Evolutionary conservation across 2,797 vertebrate species (phyloP).

Genomic region (Crenichthys baileyi): DNA sequence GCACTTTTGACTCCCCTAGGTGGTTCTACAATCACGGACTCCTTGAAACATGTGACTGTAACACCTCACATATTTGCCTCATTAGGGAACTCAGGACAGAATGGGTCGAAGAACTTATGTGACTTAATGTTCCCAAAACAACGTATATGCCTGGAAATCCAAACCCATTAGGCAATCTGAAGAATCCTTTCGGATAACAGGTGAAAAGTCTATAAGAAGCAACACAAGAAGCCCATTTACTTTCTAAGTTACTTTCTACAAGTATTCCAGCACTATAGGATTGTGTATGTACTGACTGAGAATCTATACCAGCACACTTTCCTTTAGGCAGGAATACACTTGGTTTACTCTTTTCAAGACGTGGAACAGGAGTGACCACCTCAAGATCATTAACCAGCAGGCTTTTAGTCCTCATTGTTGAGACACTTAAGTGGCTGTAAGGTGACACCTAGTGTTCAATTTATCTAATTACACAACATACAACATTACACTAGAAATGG

Average conservation of each 20-base stretch:
- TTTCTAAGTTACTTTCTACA: neutral
- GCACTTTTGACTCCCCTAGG: neutral
- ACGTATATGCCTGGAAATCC: neutral
- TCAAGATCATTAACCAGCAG: neutral
- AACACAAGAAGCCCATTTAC: neutral
- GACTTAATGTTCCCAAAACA: neutral
- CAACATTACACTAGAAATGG: neutral
- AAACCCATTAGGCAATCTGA: neutral
- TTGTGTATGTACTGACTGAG: neutral
- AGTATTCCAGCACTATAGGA: neutral
- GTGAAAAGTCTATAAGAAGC: neutral
- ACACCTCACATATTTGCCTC: neutral
- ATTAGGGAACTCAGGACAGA: neutral
- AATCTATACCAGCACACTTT: neutral
- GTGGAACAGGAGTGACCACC: neutral
- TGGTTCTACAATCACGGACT: neutral
- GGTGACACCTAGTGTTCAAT: constrained; percentile 26
- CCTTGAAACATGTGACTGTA: neutral
- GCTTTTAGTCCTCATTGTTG: neutral
- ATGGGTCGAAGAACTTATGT: neutral
- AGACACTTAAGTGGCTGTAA: neutral
- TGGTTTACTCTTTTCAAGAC: neutral
- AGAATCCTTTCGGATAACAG: neutral
- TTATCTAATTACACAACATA: constrained; percentile 15
- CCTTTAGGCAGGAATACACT: neutral